Conservation (phyloP, 1,140 invertebrate species). For the Dinothrombium tinctorium region DNA sequence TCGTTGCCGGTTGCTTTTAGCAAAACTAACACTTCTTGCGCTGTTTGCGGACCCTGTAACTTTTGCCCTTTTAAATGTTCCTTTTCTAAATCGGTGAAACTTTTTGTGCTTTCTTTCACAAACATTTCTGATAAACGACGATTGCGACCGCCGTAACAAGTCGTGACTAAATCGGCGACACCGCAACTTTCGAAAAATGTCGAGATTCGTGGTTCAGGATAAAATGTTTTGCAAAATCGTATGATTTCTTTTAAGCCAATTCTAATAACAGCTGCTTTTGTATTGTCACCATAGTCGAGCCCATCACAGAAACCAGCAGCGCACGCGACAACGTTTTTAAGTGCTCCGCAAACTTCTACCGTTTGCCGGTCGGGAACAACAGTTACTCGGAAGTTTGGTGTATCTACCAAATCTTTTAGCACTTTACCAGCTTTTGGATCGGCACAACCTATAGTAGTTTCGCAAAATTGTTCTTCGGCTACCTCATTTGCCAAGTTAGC, state of each 20-base stretch:
- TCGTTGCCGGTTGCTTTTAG: slow-evolving; percentile 60
- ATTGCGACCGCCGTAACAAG: slow-evolving; percentile 93
- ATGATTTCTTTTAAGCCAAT: slow-evolving; percentile 95
- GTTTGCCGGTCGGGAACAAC: slow-evolving; percentile 84
- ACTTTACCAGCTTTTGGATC: slow-evolving; percentile 44
- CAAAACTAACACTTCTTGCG: slow-evolving; percentile 80
- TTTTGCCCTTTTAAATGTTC: slow-evolving; percentile 97
- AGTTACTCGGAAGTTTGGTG: slow-evolving; percentile 80
- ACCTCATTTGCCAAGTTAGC: slow-evolving; percentile 89
- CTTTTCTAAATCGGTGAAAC: slow-evolving; percentile 65
- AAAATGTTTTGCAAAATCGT: slow-evolving; percentile 70
- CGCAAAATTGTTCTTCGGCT: slow-evolving; percentile 89
- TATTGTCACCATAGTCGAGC: slow-evolving; percentile 81
- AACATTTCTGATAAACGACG: slow-evolving; percentile 82
- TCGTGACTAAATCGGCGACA: slow-evolving; percentile 93
- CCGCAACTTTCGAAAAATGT: slow-evolving; percentile 99
- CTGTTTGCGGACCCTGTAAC: slow-evolving; percentile 87
- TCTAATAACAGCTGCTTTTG: slow-evolving; percentile 92
- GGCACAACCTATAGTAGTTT: slow-evolving; percentile 88
- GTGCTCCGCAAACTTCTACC: slow-evolving; percentile 91
- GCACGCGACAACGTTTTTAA: slow-evolving; percentile 97
- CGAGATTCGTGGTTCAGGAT: slow-evolving; percentile 32
- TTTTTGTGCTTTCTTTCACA: slow-evolving; percentile 40
- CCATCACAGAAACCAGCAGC: slow-evolving; percentile 95
- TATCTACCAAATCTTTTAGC: slow-evolving; percentile 74